Evolutionary conservation across 2,113 vertebrate species (phyloP).

Genomic region (Raja brachyura): DNA sequence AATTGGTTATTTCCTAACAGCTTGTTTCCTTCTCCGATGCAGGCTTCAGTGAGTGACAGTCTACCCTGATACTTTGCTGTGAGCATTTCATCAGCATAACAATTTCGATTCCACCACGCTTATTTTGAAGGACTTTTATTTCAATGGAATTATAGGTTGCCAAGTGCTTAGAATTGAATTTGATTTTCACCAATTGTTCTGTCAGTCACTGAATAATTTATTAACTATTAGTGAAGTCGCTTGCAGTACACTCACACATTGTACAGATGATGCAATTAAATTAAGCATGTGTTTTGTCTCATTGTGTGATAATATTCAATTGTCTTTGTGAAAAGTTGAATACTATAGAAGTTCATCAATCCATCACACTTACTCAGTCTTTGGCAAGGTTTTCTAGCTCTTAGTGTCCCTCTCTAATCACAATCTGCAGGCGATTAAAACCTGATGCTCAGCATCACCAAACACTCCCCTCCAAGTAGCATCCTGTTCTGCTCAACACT

Average conservation of each 20-base stretch:
- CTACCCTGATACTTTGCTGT: neutral
- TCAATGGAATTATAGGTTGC: neutral
- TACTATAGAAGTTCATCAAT: neutral
- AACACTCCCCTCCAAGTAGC: neutral
- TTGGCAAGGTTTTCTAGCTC: neutral
- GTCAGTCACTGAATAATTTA: neutral
- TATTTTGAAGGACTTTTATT: neutral
- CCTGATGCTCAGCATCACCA: neutral
- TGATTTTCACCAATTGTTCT: neutral
- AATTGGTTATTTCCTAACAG: neutral
- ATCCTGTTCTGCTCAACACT: neutral
- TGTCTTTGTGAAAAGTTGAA: neutral
- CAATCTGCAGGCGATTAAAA: neutral
- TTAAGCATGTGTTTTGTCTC: neutral
- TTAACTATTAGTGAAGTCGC: neutral
- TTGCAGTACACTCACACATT: neutral
- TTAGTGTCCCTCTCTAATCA: neutral
- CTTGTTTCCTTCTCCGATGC: neutral
- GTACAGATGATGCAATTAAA: neutral
- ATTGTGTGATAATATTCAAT: neutral
- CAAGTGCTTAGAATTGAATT: neutral
- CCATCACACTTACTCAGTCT: too few relatives aligned
- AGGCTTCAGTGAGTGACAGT: neutral
- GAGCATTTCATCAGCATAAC: constrained; percentile 2
- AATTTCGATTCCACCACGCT: neutral